Evolutionary conservation across 2,113 vertebrate species (phyloP).

Genomic region (Noctilio leporinus): DNA sequence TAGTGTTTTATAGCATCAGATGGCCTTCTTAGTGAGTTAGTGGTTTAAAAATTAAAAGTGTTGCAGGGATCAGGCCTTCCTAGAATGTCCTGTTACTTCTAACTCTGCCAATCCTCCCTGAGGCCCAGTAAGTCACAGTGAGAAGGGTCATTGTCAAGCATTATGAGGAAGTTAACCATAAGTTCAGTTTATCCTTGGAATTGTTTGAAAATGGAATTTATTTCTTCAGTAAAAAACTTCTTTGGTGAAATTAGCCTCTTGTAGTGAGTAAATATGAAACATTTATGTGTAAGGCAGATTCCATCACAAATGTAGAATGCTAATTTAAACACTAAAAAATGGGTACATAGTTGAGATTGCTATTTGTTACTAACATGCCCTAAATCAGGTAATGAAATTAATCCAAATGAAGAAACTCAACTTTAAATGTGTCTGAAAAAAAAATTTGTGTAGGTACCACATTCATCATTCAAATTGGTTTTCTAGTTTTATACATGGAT

Average conservation of each 20-base stretch:
- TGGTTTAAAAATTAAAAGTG: background rate
- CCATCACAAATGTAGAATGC: background rate
- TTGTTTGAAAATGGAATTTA: background rate
- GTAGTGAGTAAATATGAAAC: slow-evolving; percentile 57
- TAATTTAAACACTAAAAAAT: slow-evolving; percentile 39
- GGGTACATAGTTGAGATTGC: background rate
- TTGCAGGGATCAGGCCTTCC: background rate
- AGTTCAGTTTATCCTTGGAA: background rate
- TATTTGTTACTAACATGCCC: background rate
- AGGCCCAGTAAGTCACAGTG: background rate
- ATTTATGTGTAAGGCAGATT: slow-evolving; percentile 46
- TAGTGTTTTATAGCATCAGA: background rate
- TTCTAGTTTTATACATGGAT: background rate
- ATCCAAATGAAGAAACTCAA: background rate
- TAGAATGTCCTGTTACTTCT: background rate
- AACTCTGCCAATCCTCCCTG: background rate
- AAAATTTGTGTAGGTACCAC: background rate
- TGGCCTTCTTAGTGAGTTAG: background rate
- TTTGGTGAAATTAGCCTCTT: slow-evolving; percentile 47
- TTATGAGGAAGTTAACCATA: background rate
- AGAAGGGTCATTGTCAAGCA: background rate
- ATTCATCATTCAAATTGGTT: background rate
- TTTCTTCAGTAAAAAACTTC: slow-evolving; percentile 13
- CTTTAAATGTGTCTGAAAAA: background rate
- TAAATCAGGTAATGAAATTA: background rate